Percentiles rank a stretch among this genome's conserved stretches.
Evolutionary conservation across 2,888 invertebrate genomes (phyloP).

Genomic region (Dione juno): DNA sequence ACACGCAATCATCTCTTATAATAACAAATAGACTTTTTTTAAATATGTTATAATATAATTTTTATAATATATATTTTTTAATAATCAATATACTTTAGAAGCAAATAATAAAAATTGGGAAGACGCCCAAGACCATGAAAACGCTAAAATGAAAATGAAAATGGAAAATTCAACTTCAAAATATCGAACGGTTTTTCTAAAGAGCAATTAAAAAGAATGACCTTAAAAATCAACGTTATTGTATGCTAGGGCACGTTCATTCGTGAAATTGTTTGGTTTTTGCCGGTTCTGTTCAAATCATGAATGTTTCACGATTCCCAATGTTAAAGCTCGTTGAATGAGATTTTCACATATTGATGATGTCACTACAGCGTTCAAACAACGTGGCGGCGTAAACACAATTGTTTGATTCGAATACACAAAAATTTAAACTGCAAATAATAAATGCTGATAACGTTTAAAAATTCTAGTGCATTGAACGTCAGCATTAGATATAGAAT

Average conservation of each 20-base stretch:
- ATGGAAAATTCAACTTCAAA: constrained; percentile 32
- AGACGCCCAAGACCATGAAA: constrained; percentile 1
- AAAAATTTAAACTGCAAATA: constrained; percentile 52
- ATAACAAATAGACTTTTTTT: too few relatives aligned
- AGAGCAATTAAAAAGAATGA: constrained; percentile 51
- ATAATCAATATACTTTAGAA: background rate
- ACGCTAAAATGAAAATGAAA: constrained; percentile 22
- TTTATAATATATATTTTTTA: too few relatives aligned
- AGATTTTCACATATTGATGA: constrained; percentile 78
- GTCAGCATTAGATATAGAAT: constrained; percentile 24
- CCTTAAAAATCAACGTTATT: constrained; percentile 54
- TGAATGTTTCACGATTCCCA: constrained; percentile 69
- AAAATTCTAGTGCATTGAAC: constrained; percentile 34
- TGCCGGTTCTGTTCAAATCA: constrained; percentile 59
- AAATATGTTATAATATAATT: too few relatives aligned
- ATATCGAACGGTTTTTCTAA: constrained; percentile 40
- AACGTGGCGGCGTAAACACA: constrained; percentile 63
- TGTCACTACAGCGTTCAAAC: constrained; percentile 72
- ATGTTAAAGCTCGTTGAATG: constrained; percentile 65
- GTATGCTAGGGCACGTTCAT: constrained; percentile 60
- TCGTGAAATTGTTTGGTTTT: constrained; percentile 66
- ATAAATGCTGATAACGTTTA: constrained; percentile 49
- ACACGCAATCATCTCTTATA: too few relatives aligned
- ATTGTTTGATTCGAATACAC: constrained; percentile 69
- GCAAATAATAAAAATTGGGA: constrained; percentile 4